phyloP scores from a whole-genome alignment of 2,797 vertebrate species.

The Peromyscus nudipes region DNA sequence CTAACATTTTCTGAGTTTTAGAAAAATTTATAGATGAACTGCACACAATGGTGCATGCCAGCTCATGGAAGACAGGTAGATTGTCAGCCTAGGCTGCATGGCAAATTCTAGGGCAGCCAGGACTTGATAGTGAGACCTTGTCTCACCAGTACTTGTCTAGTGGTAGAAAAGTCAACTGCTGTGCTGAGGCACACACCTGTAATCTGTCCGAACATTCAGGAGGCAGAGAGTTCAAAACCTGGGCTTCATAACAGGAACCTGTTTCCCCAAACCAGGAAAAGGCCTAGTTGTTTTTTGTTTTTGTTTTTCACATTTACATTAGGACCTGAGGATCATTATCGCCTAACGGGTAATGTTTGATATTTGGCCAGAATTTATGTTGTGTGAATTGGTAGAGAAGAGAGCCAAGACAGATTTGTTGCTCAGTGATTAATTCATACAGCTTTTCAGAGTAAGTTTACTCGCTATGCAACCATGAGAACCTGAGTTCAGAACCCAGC shows the following conservation, averaged over 20 bases:
- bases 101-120: background rate
- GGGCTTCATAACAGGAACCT: background rate
- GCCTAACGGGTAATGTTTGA: background rate
- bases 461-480: no score
- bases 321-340: background rate
- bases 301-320: background rate
- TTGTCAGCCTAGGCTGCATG: background rate
- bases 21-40: background rate
- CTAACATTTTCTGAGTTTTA: background rate
- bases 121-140: background rate
- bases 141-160: background rate
- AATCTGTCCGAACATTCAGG: background rate
- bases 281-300: no score
- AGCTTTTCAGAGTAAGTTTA: no score
- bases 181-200: background rate
- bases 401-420: no score
- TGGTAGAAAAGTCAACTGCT: background rate
- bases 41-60: background rate
- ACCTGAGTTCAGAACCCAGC: no score
- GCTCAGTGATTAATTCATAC: no score
- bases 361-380: constrained; percentile 36
- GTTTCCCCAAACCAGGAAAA: background rate
- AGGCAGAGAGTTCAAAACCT: background rate
- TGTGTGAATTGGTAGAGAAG: no score
- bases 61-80: background rate